phyloP scores from a whole-genome alignment of 1,140 invertebrate species.

The Magallana ariakensis region DNA sequence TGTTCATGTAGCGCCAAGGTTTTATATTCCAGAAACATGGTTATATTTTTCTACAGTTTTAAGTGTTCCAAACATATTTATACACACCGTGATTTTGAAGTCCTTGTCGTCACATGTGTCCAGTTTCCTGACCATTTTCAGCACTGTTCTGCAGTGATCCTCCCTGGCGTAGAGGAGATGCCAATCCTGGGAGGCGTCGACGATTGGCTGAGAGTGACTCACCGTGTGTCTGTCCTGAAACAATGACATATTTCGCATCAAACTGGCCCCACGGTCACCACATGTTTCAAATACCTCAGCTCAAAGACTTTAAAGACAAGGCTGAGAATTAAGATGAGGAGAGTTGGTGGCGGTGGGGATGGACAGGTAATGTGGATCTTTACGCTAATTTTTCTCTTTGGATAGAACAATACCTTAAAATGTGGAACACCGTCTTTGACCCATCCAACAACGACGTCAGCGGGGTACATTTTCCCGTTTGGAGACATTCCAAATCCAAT shows the following conservation, averaged over 20 bases:
- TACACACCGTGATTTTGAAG: constrained; percentile 57
- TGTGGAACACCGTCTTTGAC: constrained; percentile 85
- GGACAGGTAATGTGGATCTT: too few relatives aligned
- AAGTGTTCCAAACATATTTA: neutral
- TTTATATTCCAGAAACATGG: too few relatives aligned
- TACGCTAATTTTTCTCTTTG: neutral
- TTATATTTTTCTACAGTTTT: too few relatives aligned
- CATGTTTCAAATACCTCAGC: too few relatives aligned
- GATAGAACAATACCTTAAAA: constrained; percentile 49
- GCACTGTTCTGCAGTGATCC: constrained; percentile 58
- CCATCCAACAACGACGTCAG: constrained; percentile 91
- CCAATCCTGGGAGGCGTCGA: constrained; percentile 67
- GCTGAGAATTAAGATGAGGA: too few relatives aligned
- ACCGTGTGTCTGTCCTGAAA: constrained; percentile 59
- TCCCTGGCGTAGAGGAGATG: constrained; percentile 60
- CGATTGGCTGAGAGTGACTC: constrained; percentile 55
- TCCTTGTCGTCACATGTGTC: constrained; percentile 67
- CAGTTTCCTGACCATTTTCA: constrained; percentile 64
- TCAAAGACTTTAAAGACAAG: too few relatives aligned
- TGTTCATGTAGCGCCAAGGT: too few relatives aligned
- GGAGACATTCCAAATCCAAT: constrained; percentile 90
- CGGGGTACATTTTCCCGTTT: constrained; percentile 87
- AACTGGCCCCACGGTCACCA: too few relatives aligned
- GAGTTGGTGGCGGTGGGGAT: too few relatives aligned
- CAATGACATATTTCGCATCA: neutral